phyloP scores from a whole-genome alignment of 2,113 vertebrate species.

The Puffinus mauretanicus region DNA sequence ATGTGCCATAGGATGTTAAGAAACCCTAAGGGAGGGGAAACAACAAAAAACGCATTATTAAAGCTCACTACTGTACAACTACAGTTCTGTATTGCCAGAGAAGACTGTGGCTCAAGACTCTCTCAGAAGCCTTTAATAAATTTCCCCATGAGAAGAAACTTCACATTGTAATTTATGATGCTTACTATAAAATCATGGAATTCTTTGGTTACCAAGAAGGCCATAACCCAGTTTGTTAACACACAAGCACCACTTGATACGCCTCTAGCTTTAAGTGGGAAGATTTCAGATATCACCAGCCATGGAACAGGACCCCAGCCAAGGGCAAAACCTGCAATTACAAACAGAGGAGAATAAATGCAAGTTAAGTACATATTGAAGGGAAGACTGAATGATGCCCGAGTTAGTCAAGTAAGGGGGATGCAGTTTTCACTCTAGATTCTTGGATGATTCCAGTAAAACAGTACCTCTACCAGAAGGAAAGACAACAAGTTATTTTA shows the following conservation, averaged over 20 bases:
- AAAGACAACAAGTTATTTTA: not conserved
- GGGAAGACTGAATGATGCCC: not conserved
- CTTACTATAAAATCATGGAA: conserved; percentile 85
- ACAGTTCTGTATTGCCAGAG: not conserved
- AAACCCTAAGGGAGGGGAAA: conserved; percentile 60
- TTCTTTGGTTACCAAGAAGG: conserved; percentile 85
- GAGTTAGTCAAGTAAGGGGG: not conserved
- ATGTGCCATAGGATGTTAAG: conserved; percentile 83
- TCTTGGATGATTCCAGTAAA: not conserved
- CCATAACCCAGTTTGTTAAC: conserved; percentile 85
- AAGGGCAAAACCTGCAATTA: conserved; percentile 82
- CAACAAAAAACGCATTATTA: not conserved
- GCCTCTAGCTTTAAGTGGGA: conserved; percentile 80
- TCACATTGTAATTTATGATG: not conserved
- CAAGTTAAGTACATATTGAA: not conserved
- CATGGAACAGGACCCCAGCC: conserved; percentile 89
- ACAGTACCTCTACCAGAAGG: not conserved
- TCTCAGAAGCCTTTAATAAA: not conserved
- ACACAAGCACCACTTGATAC: conserved; percentile 80
- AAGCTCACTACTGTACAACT: not conserved
- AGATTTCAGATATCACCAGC: conserved; percentile 89
- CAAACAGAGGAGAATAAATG: not conserved
- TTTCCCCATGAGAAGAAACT: not conserved
- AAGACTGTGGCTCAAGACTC: not conserved
- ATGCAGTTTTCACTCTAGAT: not conserved